phyloP scores from a whole-genome alignment of 2,888 invertebrate species.

The Sialis fuliginosa region DNA sequence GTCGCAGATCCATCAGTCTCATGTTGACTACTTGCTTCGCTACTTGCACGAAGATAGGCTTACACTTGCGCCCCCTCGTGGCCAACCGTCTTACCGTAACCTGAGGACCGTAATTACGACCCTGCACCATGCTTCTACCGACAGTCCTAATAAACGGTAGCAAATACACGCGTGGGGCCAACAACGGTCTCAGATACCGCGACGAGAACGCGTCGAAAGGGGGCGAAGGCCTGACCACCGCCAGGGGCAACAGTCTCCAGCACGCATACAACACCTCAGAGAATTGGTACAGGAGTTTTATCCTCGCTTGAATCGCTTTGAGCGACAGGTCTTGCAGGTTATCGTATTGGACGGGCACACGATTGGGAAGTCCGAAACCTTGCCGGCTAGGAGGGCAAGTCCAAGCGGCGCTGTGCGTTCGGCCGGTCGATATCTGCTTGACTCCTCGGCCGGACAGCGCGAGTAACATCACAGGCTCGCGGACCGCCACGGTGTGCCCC shows the following conservation, averaged over 20 bases:
- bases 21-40: constrained; percentile 42
- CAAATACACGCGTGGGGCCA: constrained; percentile 40
- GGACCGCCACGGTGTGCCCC: constrained; percentile 32
- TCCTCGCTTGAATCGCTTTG: constrained; percentile 31
- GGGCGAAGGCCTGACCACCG: constrained; percentile 24
- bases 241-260: constrained; percentile 34
- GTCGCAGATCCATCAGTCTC: constrained; percentile 33
- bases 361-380: constrained; percentile 30
- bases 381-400: constrained; percentile 35
- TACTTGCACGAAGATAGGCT: constrained; percentile 42
- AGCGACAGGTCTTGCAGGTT: constrained; percentile 30
- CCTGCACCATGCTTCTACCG: constrained; percentile 48
- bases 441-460: constrained; percentile 32
- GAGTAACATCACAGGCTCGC: constrained; percentile 34
- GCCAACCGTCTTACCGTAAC: constrained; percentile 41
- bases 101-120: constrained; percentile 45
- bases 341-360: constrained; percentile 36
- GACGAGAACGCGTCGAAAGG: constrained; percentile 21
- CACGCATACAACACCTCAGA: constrained; percentile 41
- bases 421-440: constrained; percentile 41
- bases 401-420: constrained; percentile 45
- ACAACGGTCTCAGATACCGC: constrained; percentile 29
- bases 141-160: constrained; percentile 42
- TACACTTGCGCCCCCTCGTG: constrained; percentile 34
- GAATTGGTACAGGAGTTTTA: constrained; percentile 37